Conservation (phyloP, 2,888 invertebrate species). For the Plemyria rubiginata region DNA sequence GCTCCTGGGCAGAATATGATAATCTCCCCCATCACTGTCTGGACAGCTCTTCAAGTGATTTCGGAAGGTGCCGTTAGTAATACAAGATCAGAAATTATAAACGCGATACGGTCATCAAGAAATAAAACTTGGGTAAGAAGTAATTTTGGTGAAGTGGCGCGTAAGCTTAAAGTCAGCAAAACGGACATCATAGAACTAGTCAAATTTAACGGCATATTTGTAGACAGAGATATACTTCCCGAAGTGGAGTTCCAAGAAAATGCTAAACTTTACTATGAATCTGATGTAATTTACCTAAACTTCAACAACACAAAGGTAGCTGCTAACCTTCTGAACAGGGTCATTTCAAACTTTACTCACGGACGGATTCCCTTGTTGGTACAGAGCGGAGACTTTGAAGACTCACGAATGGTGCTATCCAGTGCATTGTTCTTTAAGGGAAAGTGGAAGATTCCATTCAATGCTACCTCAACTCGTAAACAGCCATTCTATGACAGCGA, state of each 20-base stretch:
- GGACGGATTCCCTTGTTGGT: slow-evolving; percentile 64
- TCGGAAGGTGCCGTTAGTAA: slow-evolving; percentile 85
- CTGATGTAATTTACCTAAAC: slow-evolving; percentile 55
- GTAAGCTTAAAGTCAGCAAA: slow-evolving; percentile 61
- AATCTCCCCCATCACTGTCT: slow-evolving; percentile 87
- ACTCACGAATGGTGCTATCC: slow-evolving; percentile 85
- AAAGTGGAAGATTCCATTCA: slow-evolving; percentile 88
- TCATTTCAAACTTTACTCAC: slow-evolving; percentile 61
- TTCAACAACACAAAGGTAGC: slow-evolving; percentile 55
- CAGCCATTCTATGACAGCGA: slow-evolving; percentile 85
- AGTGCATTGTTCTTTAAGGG: slow-evolving; percentile 90
- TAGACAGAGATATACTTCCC: slow-evolving; percentile 50
- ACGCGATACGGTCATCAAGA: slow-evolving; percentile 55
- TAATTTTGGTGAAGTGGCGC: slow-evolving; percentile 56
- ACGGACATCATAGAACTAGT: slow-evolving; percentile 60
- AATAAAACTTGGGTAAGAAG: slow-evolving; percentile 44
- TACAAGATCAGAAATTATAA: slow-evolving; percentile 81
- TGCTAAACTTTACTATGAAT: slow-evolving; percentile 57
- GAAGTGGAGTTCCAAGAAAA: slow-evolving; percentile 52
- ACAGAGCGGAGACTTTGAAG: slow-evolving; percentile 65
- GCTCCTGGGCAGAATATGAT: slow-evolving; percentile 76
- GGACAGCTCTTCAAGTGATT: slow-evolving; percentile 86
- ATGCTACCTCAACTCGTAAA: slow-evolving; percentile 76
- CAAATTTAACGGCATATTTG: slow-evolving; percentile 68
- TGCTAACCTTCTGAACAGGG: slow-evolving; percentile 57